Evolutionary conservation across 2,888 invertebrate genomes (phyloP), one percentile per base, ranked within the genome.

Genomic region (Pyrgus malvae): DNA sequence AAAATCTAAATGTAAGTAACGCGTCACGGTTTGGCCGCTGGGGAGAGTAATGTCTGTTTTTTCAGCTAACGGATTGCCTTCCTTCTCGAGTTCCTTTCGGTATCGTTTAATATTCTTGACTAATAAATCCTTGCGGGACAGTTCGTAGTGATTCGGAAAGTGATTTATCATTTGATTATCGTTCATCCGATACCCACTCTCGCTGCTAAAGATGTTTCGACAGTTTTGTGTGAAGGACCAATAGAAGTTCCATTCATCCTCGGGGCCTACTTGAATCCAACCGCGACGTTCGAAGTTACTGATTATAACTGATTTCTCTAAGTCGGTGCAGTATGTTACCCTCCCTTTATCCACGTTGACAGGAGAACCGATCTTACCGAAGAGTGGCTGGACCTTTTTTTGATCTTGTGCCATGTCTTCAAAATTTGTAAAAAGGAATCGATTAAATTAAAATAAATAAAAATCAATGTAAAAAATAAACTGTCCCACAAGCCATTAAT

Each of bases 21-120:
- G 93, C 2, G 93, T 91, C 23, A 92, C 92, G 0, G 85, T 82
- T 53, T 94, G 94, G 27, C 96, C 95, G n/a, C 86, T 90, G 2
- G 83, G 79, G 17, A 91, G 78, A 5, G 70, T 70, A 16, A 88
- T 71, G 17, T 91, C 91, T 1, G 76, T 68, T 76, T 96, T 94
- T 74, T 97, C 97, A 0, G 97, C 97, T 58, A 98, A 80, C 0
- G 94, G 92, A 78, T 94, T 97, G 16, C 96, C 96, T 72, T 98
- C 97, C 65, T 96, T 93, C 76, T 98, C 98, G 60, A 98, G 88
- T 67, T 98, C 98, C 68, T 97, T 95, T 58, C 98, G 91, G 79
- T 98, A 98, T 46, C 98, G 88, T 78, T 98, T 98, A 40, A 98
- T 97, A 76, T 98, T 98, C 84, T 98, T 98, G 46, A 98, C 97